Evolutionary conservation across 2,797 vertebrate species (phyloP).

Genomic region (Hippoglossus hippoglossus): DNA sequence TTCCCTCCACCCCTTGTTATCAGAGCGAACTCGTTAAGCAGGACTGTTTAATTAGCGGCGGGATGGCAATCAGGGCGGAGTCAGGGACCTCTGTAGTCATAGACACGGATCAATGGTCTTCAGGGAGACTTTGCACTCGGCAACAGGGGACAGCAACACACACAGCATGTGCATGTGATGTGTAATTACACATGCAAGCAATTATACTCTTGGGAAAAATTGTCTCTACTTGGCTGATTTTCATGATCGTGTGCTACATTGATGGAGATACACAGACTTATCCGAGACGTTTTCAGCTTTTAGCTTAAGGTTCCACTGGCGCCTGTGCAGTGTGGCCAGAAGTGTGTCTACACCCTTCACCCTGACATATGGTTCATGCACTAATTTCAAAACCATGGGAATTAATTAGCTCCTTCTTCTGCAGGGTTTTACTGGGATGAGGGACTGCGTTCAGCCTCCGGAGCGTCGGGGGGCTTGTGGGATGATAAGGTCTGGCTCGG

Average conservation of each 20-base stretch:
- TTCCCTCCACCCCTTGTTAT: constrained; percentile 76
- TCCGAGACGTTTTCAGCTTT: neutral
- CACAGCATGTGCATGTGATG: neutral
- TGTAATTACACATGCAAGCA: neutral
- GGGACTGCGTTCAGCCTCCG: neutral
- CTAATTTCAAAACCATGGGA: neutral
- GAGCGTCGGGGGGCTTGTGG: neutral
- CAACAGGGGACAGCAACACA: constrained; percentile 44
- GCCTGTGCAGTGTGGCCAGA: neutral
- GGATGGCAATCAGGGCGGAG: constrained; percentile 70
- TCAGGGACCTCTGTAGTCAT: constrained; percentile 48
- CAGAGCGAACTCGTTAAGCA: constrained; percentile 68
- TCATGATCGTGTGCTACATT: too few relatives aligned
- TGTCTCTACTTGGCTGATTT: too few relatives aligned
- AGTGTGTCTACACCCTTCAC: neutral
- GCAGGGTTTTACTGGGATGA: neutral
- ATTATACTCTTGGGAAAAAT: too few relatives aligned
- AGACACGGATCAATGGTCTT: constrained; percentile 77
- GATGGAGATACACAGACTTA: neutral
- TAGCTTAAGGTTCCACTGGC: neutral
- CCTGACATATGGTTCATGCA: neutral
- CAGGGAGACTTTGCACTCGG: constrained; percentile 56
- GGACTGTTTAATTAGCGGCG: constrained; percentile 78
- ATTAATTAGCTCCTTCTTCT: neutral
- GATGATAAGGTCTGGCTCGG: neutral